phyloP scores from a whole-genome alignment of 2,888 invertebrate genomes.

The Eledona agricola region DNA sequence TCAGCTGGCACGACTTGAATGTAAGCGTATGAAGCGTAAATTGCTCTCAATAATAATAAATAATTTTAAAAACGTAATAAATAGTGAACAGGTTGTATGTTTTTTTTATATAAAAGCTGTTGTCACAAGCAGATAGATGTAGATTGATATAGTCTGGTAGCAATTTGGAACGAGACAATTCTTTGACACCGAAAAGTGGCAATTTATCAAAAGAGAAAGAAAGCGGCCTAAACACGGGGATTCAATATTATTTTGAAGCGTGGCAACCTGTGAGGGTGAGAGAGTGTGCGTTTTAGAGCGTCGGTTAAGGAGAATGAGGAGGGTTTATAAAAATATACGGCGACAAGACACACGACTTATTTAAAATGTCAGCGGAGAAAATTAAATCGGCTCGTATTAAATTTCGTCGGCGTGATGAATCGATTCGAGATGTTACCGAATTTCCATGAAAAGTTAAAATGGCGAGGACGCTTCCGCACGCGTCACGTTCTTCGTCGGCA shows the following conservation, averaged over 20 bases:
- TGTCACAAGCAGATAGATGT: slow-evolving; percentile 40
- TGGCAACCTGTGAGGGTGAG: slow-evolving; percentile 30
- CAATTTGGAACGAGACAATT: slow-evolving; percentile 54
- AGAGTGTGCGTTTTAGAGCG: slow-evolving; percentile 32
- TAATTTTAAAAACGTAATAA: too few species aligned
- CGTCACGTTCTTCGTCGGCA: slow-evolving; percentile 28
- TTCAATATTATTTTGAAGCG: slow-evolving; percentile 28
- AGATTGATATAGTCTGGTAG: slow-evolving; percentile 48
- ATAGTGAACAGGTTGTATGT: slow-evolving; percentile 16
- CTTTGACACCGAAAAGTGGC: slow-evolving; percentile 57
- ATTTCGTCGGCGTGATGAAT: slow-evolving; percentile 54
- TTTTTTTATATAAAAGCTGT: too few species aligned
- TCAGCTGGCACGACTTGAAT: too few species aligned
- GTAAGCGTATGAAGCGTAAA: too few species aligned
- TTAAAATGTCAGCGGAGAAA: slow-evolving; percentile 58
- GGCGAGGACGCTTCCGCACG: slow-evolving; percentile 19
- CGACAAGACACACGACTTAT: slow-evolving; percentile 58
- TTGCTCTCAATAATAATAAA: too few species aligned
- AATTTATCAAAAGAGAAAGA: slow-evolving; percentile 49
- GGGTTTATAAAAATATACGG: slow-evolving; percentile 59
- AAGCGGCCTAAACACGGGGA: slow-evolving; percentile 22
- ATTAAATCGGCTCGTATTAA: slow-evolving; percentile 57
- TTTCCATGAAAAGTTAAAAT: slow-evolving; percentile 7
- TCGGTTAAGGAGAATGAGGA: slow-evolving; percentile 40
- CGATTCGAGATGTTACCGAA: slow-evolving; percentile 37